phyloP scores from a whole-genome alignment of 2,113 vertebrate species.

The Microtus montanus region DNA sequence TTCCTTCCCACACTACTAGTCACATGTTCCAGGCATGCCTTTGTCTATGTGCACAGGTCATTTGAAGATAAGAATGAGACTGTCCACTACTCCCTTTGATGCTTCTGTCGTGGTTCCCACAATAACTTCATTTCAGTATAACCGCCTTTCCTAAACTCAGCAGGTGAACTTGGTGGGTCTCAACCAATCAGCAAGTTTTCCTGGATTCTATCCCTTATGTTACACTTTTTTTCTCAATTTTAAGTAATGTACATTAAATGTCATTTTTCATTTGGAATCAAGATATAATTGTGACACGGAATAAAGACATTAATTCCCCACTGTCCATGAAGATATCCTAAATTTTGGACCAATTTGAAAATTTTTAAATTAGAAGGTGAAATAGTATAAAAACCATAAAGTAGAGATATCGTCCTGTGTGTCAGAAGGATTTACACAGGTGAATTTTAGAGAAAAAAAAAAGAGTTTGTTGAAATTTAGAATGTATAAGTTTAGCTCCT shows the following conservation, averaged over 20 bases:
- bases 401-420: fast-evolving
- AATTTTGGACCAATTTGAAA: not conserved
- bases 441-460: not conserved
- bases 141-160: not conserved
- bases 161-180: not conserved
- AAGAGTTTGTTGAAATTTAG: not conserved
- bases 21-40: not conserved
- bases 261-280: not conserved
- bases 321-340: not conserved
- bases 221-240: not conserved
- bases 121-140: not conserved
- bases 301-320: not conserved
- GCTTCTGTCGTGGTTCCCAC: not conserved
- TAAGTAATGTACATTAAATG: not conserved
- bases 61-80: not conserved
- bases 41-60: not conserved
- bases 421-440: not conserved
- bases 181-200: not conserved
- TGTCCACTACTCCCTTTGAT: not conserved
- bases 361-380: not conserved
- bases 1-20: fast-evolving
- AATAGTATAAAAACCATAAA: not conserved
- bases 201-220: not conserved
- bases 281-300: not conserved
- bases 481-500: not conserved